Base-by-base conservation (phyloP, 2,797 vertebrate genomes). In the Hozukius guyotensis region DNA sequence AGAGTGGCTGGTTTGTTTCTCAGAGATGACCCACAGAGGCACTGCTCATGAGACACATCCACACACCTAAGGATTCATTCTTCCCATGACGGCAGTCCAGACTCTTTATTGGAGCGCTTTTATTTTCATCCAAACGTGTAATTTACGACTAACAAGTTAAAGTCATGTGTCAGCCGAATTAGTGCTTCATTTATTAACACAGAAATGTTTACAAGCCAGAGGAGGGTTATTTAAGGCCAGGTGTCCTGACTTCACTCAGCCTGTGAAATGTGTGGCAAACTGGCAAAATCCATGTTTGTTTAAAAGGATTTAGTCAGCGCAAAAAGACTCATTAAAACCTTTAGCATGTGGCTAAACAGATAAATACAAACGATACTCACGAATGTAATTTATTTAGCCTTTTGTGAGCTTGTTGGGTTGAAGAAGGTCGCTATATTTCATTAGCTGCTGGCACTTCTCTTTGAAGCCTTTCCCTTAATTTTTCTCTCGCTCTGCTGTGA, bases 1-100 rank as follows among this genome's bases (percentile, higher is more conserved):
- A 87, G 83, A 90, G 82, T 52, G 85, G 46, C 82, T 85, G 71
- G 80, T 84, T 88, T 88, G 83, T 93, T 83, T 88, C 67, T 65
- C 13, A 87, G 29, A 86, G 83, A 59, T 86, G 75, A 67, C 79
- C 66, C 65, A 31, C 65, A 24, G 75, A 38, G 56, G 52, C 25
- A 2, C 55, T 22, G 59, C 77, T 85, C 77, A 68, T 83, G 63
- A 90, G 62, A 84, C 75, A 34, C 22, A 62, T 46, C 42, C 55
- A 55, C 74, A 56, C 69, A 77, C 64, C 32, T 80, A 66, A 72
- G 25, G 72, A 77, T 52, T 63, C 29, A 10, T 57, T 84, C 65
- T 60, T 56, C 67, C 76, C 59, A 20, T 61, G 38, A 80, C 25
- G 16, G 31, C 78, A 46, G 31, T 61, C 62, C 82, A 88, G 66